Base-by-base conservation (phyloP, 2,113 vertebrate genomes). In the Brachyhypopomus gauderio region DNA sequence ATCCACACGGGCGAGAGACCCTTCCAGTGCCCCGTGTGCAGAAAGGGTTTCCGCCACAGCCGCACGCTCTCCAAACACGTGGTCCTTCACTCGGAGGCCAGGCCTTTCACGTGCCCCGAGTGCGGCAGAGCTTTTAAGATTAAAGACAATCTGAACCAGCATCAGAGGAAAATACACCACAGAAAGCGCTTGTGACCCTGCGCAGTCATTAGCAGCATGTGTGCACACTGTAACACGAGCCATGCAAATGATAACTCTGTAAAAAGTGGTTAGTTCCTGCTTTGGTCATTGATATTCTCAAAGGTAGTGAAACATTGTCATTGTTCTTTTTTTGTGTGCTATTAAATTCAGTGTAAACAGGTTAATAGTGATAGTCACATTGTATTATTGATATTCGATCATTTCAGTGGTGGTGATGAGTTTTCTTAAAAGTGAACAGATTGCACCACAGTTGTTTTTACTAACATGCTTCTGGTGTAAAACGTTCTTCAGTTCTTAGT, bases 1-100 rank as follows among this genome's bases (percentile, higher is more conserved):
- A 83, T 79, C 72, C 82, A 83, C 77, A 83, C 82, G 3, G 82
- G 82, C 48, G 70, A 83, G 70, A 83, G 76, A 27, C 82, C 76
- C 23, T 83, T 83, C 71, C 76, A 78, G 62, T 83, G 82, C 34
- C 70, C 60, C 17, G 76, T 78, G 52, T 83, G 82, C 70, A 74
- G 70, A 48, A 83, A 83, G 60, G 82, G 76, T 25, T 83, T 83
- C 20, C 38, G 72, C 25, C 82, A 83, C 72, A 79, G 82, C 16
- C 72, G 77, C 9, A 79, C 70, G 1, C 82, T 83, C 2, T 72
- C 70, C 82, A 79, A 79, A 63, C 82, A 83, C 3, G 62, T 78
- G 5, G 71, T 79, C 30, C 62, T 83, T 5, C 82, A 83, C 25
- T 83, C 77, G 0, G 82, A 83, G 52, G 71, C 77, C 1, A 83